A percentile compares a stretch with the other conserved stretches of the same genome.
Conservation (phyloP, 2,888 invertebrate genomes). For the Diloba caeruleocephala region DNA sequence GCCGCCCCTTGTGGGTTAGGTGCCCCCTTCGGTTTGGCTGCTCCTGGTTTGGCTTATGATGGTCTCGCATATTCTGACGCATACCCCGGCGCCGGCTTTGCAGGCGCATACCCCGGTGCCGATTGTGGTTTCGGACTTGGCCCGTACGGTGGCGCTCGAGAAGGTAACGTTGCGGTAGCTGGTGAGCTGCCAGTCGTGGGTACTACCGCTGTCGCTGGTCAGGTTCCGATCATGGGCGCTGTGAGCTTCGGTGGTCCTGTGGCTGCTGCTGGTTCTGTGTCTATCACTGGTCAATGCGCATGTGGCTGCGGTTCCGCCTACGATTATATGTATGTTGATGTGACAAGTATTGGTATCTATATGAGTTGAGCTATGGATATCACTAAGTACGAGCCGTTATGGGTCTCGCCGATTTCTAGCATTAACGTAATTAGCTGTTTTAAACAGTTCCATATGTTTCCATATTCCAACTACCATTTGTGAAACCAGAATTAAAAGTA, state of each 20-base stretch:
- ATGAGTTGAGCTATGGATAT: no score
- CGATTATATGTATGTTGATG: no score
- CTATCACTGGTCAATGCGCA: not conserved
- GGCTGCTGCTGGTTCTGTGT: slow-evolving; percentile 1
- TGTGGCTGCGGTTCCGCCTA: not conserved
- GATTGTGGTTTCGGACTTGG: slow-evolving; percentile 15
- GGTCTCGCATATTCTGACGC: not conserved
- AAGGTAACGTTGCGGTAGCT: slow-evolving; percentile 60
- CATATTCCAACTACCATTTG: no score
- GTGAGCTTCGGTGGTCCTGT: slow-evolving; percentile 55
- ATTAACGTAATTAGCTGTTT: no score
- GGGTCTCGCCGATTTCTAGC: no score
- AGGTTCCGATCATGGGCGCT: slow-evolving; percentile 64
- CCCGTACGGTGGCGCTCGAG: slow-evolving; percentile 56
- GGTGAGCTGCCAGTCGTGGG: slow-evolving; percentile 67
- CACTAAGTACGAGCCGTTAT: no score
- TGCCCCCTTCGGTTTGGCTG: slow-evolving; percentile 16
- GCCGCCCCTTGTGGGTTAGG: slow-evolving; percentile 21
- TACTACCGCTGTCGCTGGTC: slow-evolving; percentile 60
- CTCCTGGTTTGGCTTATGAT: not conserved
- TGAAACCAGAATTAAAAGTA: no score
- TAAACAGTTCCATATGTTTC: no score
- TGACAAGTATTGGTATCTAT: no score
- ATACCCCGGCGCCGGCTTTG: slow-evolving; percentile 9
- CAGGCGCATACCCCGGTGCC: slow-evolving; percentile 17